A percentile compares a stretch with the other conserved stretches of the same genome.
Conservation (phyloP, 2,113 vertebrate species). For the Pelodiscus sinensis region DNA sequence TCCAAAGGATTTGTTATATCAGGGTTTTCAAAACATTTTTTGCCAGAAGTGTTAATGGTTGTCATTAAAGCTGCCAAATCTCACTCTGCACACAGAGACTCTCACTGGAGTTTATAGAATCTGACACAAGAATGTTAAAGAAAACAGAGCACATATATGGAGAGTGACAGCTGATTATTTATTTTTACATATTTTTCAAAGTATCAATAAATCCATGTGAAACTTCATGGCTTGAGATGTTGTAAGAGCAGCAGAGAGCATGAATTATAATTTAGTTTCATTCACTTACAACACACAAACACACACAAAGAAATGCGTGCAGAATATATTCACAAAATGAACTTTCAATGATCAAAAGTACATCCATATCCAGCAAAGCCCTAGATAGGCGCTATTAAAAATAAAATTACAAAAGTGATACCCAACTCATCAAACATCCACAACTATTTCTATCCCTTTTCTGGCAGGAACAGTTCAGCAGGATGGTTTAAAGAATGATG, state of each 20-base stretch:
- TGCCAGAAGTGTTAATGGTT: conserved; percentile 38
- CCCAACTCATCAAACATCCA: not conserved
- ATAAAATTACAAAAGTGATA: not conserved
- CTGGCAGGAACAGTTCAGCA: not conserved
- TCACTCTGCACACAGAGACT: not conserved
- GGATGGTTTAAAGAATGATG: not conserved
- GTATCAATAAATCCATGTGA: conserved; percentile 50
- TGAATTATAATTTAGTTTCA: conserved; percentile 15
- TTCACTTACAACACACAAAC: conserved; percentile 12
- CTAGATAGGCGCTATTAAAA: not conserved
- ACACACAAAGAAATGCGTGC: not conserved
- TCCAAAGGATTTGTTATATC: conserved; percentile 17
- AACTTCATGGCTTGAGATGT: conserved; percentile 28
- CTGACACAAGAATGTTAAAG: conserved; percentile 56
- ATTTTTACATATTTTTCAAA: conserved; percentile 56
- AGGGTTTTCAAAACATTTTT: conserved; percentile 29
- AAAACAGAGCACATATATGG: conserved; percentile 53
- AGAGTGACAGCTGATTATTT: conserved; percentile 57
- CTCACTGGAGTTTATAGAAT: conserved; percentile 35
- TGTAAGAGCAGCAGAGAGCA: not conserved
- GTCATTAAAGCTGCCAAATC: conserved; percentile 34
- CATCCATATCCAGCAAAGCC: conserved; percentile 16
- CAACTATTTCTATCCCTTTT: not conserved
- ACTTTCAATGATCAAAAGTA: conserved; percentile 22
- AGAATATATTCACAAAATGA: conserved; percentile 12